Evolutionary conservation across 2,888 invertebrate genomes (phyloP), one percentile per base, ranked within the genome.

Genomic region (Aporophyla nigra): DNA sequence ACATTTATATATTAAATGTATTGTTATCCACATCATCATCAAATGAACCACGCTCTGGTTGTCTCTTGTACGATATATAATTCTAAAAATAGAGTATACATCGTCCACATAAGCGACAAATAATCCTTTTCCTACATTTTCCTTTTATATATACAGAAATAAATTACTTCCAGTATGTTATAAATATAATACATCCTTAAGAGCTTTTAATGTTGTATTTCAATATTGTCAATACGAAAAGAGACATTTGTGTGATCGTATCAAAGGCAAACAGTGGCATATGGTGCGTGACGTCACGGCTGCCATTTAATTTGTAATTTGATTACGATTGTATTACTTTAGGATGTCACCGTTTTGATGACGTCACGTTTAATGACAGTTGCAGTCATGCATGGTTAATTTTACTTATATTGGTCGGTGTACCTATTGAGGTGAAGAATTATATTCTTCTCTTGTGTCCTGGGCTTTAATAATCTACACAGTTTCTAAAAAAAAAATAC

Each of bases 221-320:
- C 58, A 67, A 56, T 65, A 80, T 80, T 67, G 46, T 61, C n/a
- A 59, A 19, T 68, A 67, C 68, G 0, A 58, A 77, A 69, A 77
- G 70, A 82, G 69, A 78, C 61, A 78, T 76, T 77, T 67, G 68
- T 78, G 54, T 74, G 80, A 79, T 84, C 51, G 70, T 68, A 86
- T 84, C 78, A 68, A 76, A 76, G 12, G 74, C 76, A 87, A 81
- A 84, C 74, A 86, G 72, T 63, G 49, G 16, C 87, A 87, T 87
- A 88, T 88, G 87, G 80, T 40, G 85, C 54, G 76, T 85, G 80
- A 80, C 85, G 83, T 85, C 81, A 87, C 83, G 78, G 76, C 53
- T 56, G 56, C 54, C 70, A 75, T 86, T 87, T 83, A 81, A 86
- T 87, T 87, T 77, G 78, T 86, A 71, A 78, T 86, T 79, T 84